A percentile compares a stretch with the other conserved stretches of the same genome.
Conservation (phyloP, 2,113 vertebrate genomes). For the Camelus bactrianus region DNA sequence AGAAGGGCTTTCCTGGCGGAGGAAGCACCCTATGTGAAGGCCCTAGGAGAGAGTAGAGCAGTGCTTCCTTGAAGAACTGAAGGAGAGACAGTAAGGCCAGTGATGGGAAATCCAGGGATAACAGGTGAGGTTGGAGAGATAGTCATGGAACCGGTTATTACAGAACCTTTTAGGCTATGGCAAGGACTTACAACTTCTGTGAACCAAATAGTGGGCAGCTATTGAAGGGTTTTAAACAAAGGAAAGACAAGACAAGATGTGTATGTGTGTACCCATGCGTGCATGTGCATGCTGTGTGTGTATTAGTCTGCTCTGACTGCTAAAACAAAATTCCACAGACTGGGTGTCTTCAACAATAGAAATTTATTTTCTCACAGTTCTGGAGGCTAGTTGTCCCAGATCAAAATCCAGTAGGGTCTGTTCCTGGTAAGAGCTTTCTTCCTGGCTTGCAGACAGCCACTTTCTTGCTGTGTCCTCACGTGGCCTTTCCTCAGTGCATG, state of each 20-base stretch:
- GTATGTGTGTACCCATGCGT: no score
- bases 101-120: neutral
- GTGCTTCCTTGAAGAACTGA: neutral
- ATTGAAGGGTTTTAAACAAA: neutral
- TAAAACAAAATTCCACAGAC: neutral
- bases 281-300: neutral
- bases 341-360: neutral
- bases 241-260: neutral
- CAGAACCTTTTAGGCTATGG: neutral
- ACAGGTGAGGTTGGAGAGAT: neutral
- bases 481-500: neutral
- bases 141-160: neutral
- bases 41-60: neutral
- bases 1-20: neutral
- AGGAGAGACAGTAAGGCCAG: neutral
- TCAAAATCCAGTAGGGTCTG: neutral
- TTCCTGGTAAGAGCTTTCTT: neutral
- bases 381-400: neutral
- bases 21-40: neutral
- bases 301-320: neutral
- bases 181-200: neutral
- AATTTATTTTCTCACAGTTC: constrained; percentile 27
- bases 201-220: neutral
- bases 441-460: neutral
- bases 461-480: neutral